Conservation (phyloP, 2,113 vertebrate genomes). For the Neogale vison region DNA sequence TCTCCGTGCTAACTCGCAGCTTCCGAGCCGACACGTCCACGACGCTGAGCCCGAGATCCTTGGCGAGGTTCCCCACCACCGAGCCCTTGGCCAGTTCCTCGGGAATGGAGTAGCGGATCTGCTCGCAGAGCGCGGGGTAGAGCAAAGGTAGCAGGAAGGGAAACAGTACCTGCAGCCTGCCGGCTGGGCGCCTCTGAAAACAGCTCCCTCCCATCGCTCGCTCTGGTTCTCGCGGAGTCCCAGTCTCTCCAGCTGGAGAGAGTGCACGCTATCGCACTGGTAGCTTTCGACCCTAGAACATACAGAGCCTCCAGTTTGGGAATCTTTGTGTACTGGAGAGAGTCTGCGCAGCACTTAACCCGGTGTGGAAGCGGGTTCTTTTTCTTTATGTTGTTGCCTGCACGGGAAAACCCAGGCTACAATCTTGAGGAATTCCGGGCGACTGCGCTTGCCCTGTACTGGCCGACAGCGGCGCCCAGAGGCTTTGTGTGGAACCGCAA, state of each 20-base stretch:
- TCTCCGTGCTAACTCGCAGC: constrained; percentile 83
- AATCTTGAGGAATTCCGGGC: not conserved
- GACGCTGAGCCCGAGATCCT: constrained; percentile 85
- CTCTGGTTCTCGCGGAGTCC: not conserved
- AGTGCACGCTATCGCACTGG: not conserved
- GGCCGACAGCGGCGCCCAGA: constrained; percentile 77
- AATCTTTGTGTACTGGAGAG: not conserved
- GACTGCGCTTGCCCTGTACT: constrained; percentile 31
- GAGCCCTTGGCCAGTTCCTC: constrained; percentile 86
- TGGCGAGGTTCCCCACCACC: constrained; percentile 86
- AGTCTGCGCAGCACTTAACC: not conserved
- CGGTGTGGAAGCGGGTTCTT: not conserved
- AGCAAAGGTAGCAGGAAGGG: constrained; percentile 70
- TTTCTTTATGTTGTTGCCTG: not conserved
- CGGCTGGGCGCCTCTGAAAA: not conserved
- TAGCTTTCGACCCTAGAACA: not conserved
- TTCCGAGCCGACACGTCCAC: constrained; percentile 81
- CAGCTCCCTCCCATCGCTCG: constrained; percentile 58
- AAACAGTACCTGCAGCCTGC: constrained; percentile 74
- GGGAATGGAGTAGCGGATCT: constrained; percentile 86
- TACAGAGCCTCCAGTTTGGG: not conserved
- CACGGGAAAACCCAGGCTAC: not conserved
- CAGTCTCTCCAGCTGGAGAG: not conserved
- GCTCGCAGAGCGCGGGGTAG: constrained; percentile 66
- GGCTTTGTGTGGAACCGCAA: not conserved